Evolutionary conservation across 1,140 invertebrate species (phyloP).

Genomic region (Drosophila arawakana): DNA sequence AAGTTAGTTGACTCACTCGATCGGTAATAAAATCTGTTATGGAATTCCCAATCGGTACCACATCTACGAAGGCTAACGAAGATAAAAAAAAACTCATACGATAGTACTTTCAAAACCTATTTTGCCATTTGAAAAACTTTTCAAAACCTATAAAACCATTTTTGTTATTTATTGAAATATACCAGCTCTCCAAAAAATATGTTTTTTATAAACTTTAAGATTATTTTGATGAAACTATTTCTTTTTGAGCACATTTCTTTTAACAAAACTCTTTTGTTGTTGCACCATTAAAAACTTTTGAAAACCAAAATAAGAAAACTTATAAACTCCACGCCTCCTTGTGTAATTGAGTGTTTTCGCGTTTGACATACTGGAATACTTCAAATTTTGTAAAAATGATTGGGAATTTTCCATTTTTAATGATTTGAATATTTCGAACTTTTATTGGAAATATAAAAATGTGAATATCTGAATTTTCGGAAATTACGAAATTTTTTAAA

Average conservation of each 20-base stretch:
- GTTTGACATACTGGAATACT: no score
- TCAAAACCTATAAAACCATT: neutral
- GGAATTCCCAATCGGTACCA: no score
- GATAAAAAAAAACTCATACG: no score
- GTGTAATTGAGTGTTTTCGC: neutral
- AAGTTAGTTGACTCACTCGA: no score
- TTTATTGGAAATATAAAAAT: no score
- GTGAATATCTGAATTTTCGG: no score
- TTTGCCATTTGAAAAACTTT: no score
- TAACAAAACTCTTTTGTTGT: neutral
- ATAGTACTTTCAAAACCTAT: no score
- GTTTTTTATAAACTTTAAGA: neutral
- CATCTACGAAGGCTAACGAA: no score
- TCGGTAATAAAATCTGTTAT: no score
- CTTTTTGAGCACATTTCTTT: neutral
- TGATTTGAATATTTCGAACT: no score
- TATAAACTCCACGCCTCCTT: neutral
- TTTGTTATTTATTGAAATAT: neutral
- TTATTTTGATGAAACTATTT: neutral
- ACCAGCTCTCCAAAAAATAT: neutral
- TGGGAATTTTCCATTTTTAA: neutral
- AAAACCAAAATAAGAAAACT: neutral
- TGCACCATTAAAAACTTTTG: neutral
- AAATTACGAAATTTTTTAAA: no score
- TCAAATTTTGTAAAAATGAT: neutral